Evolutionary conservation across 2,888 invertebrate genomes (phyloP).

Genomic region (Agrochola litura): DNA sequence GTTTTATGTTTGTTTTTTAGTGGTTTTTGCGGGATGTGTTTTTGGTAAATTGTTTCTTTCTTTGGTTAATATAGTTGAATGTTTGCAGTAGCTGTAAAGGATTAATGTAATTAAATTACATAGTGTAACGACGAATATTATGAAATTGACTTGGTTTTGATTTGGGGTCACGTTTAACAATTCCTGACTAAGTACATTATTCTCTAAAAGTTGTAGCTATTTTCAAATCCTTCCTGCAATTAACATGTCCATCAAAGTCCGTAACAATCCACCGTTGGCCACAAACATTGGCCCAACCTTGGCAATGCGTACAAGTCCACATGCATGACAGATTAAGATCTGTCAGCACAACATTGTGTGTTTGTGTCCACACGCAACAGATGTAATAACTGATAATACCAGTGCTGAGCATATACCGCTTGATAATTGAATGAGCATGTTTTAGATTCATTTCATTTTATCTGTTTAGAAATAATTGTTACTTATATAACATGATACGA

Average conservation of each 20-base stretch:
- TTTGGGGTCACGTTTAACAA: neutral
- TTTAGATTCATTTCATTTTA: constrained; percentile 58
- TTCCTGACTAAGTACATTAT: no score
- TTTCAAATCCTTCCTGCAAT: constrained; percentile 33
- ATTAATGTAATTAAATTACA: neutral
- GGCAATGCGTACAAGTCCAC: constrained; percentile 32
- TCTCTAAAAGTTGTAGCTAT: no score
- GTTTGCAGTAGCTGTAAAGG: neutral
- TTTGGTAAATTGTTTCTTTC: constrained; percentile 5
- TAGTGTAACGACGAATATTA: no score
- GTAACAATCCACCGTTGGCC: neutral
- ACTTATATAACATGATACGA: constrained; percentile 49
- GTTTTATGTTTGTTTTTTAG: constrained; percentile 66
- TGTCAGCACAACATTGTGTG: constrained; percentile 40
- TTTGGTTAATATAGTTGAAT: neutral
- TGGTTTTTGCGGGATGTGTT: constrained; percentile 27
- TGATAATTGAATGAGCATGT: constrained; percentile 66
- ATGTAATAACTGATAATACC: constrained; percentile 64
- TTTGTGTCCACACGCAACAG: constrained; percentile 58
- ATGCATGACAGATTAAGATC: constrained; percentile 64
- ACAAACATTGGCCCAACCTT: constrained; percentile 45
- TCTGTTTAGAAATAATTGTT: constrained; percentile 55
- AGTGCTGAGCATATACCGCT: constrained; percentile 46
- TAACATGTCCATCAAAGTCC: constrained; percentile 25
- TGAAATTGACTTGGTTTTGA: no score